Conservation (phyloP, 2,113 vertebrate species). For the Aphelocoma coerulescens region DNA sequence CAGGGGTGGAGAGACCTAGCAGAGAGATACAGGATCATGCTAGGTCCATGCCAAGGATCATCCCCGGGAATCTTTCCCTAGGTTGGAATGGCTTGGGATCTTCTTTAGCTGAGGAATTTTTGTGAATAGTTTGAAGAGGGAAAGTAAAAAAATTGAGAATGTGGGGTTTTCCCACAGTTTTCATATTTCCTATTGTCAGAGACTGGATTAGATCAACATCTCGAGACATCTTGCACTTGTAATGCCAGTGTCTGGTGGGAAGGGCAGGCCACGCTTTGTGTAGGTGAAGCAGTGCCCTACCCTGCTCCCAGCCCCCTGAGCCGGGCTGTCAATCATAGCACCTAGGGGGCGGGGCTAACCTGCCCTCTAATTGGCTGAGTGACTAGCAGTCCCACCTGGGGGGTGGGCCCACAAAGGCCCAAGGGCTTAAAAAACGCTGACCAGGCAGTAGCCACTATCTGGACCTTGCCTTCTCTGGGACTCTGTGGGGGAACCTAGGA, state of each 20-base stretch:
- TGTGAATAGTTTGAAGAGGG: not conserved
- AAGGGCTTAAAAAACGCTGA: not conserved
- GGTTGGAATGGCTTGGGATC: not conserved
- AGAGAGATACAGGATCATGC: not conserved
- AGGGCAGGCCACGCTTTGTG: not conserved
- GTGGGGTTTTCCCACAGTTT: not conserved
- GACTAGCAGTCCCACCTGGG: not conserved
- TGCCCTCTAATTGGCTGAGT: not conserved
- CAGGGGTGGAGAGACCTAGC: not conserved
- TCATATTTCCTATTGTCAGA: not conserved
- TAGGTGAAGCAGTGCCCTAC: not conserved
- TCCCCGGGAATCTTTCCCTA: not conserved
- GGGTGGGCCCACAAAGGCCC: accelerated
- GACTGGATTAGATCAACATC: not conserved
- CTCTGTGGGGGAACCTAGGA: no score
- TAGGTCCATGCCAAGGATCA: not conserved
- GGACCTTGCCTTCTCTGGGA: not conserved
- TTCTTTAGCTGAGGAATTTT: not conserved
- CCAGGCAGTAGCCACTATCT: no score
- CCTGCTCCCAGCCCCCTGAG: accelerated
- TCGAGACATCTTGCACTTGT: accelerated
- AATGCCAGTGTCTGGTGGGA: not conserved
- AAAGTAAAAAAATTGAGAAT: not conserved
- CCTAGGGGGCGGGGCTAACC: accelerated
- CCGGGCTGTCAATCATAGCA: not conserved